phyloP scores from a whole-genome alignment of 2,113 vertebrate species.

The Urocitellus parryii region DNA sequence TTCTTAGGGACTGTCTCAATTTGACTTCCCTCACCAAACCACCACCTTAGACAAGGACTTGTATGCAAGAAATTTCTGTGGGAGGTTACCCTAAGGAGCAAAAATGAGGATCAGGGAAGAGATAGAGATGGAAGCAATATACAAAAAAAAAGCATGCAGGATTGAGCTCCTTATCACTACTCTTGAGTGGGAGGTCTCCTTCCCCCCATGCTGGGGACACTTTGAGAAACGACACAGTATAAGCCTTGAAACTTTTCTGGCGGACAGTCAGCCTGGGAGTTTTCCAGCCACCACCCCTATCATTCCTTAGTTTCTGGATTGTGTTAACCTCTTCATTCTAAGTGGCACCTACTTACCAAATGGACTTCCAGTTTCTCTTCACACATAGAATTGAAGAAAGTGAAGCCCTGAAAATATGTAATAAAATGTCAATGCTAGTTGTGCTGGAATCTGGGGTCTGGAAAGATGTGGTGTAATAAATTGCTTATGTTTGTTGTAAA shows the following conservation, averaged over 20 bases:
- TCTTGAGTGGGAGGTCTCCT: neutral
- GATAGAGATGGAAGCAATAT: neutral
- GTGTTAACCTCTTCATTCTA: neutral
- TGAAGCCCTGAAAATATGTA: neutral
- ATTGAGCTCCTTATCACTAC: neutral
- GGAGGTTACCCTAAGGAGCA: neutral
- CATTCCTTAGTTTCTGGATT: neutral
- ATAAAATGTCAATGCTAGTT: neutral
- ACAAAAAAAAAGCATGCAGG: neutral
- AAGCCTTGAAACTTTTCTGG: neutral
- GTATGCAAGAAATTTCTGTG: neutral
- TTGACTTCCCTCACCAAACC: neutral
- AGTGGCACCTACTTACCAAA: neutral
- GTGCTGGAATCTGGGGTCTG: neutral
- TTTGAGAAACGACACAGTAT: neutral
- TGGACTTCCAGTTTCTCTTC: neutral
- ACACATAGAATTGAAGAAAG: neutral
- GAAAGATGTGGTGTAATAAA: neutral
- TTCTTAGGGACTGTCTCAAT: neutral
- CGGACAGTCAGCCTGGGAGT: neutral
- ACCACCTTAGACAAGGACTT: neutral
- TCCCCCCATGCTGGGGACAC: neutral
- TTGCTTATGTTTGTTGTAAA: neutral
- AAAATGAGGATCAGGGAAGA: neutral
- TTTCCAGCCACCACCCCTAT: neutral